Evolutionary conservation across 2,113 vertebrate genomes (phyloP).

Genomic region (Eulacestoma nigropectus): DNA sequence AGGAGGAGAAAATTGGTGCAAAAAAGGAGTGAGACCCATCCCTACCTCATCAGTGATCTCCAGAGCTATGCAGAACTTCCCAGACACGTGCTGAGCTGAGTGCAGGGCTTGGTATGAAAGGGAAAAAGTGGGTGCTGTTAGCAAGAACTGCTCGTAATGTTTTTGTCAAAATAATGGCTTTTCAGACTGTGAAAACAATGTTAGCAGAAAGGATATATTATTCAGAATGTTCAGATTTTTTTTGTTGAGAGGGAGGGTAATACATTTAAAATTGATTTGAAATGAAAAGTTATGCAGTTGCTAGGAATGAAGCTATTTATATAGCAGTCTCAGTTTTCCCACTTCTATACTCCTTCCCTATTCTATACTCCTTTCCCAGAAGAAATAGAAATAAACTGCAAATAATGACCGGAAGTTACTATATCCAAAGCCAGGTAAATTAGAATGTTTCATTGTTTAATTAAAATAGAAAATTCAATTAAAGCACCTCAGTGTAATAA

Average conservation of each 20-base stretch:
- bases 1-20: not conserved
- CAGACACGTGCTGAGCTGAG: not conserved
- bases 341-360: not conserved
- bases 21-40: not conserved
- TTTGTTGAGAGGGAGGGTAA: conserved; percentile 17
- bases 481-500: not conserved
- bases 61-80: not conserved
- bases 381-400: conserved; percentile 17
- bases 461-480: not conserved
- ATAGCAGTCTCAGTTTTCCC: conserved; percentile 10
- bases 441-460: not conserved
- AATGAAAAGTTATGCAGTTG: conserved; percentile 52
- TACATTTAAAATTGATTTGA: conserved; percentile 51
- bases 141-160: conserved; percentile 9
- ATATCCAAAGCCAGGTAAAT: not conserved
- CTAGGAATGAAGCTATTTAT: conserved; percentile 40
- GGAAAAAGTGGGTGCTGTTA: conserved; percentile 1
- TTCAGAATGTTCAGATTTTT: conserved; percentile 4
- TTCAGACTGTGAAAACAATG: conserved; percentile 34
- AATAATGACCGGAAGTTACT: not conserved
- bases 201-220: conserved; percentile 39
- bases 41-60: not conserved
- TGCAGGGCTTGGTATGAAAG: not conserved
- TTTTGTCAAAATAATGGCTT: conserved; percentile 46
- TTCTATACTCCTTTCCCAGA: not conserved